A percentile compares a stretch with the other conserved stretches of the same genome.
phyloP scores from a whole-genome alignment of 2,888 invertebrate genomes.

The Idaea aversata region DNA sequence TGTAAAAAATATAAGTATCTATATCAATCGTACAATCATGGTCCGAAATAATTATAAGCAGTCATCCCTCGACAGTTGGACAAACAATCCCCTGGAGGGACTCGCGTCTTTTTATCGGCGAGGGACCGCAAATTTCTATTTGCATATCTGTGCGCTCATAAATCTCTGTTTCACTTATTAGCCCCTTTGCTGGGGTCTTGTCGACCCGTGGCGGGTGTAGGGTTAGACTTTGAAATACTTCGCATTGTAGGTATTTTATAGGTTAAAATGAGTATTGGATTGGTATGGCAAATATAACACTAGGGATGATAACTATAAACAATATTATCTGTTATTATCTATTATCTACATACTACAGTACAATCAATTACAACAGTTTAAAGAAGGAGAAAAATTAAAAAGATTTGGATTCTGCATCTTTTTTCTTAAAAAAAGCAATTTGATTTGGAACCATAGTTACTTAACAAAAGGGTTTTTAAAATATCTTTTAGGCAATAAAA shows the following conservation, averaged over 20 bases:
- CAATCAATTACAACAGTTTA: neutral
- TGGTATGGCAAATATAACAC: slow-evolving; percentile 4
- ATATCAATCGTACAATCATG: slow-evolving; percentile 11
- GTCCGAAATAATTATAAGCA: slow-evolving; percentile 68
- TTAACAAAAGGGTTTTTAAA: neutral
- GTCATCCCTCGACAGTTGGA: slow-evolving; percentile 70
- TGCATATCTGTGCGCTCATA: slow-evolving; percentile 79
- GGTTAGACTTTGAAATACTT: slow-evolving; percentile 26
- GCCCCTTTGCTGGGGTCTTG: slow-evolving; percentile 54
- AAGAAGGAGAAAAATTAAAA: neutral
- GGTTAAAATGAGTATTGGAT: slow-evolving; percentile 8
- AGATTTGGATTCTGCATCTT: neutral
- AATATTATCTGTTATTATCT: too few species aligned
- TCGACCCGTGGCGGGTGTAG: slow-evolving; percentile 47
- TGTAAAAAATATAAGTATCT: neutral
- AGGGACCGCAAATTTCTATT: slow-evolving; percentile 79
- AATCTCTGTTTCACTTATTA: slow-evolving; percentile 80
- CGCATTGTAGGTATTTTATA: slow-evolving; percentile 15
- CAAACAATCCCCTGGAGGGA: slow-evolving; percentile 65
- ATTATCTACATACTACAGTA: neutral
- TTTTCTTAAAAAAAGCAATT: too few species aligned
- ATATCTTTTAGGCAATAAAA: too few species aligned
- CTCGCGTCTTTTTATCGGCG: slow-evolving; percentile 75
- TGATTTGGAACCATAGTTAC: too few species aligned
- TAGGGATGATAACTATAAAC: too few species aligned